phyloP scores from a whole-genome alignment of 2,888 invertebrate species.

The Arenicola marina region DNA sequence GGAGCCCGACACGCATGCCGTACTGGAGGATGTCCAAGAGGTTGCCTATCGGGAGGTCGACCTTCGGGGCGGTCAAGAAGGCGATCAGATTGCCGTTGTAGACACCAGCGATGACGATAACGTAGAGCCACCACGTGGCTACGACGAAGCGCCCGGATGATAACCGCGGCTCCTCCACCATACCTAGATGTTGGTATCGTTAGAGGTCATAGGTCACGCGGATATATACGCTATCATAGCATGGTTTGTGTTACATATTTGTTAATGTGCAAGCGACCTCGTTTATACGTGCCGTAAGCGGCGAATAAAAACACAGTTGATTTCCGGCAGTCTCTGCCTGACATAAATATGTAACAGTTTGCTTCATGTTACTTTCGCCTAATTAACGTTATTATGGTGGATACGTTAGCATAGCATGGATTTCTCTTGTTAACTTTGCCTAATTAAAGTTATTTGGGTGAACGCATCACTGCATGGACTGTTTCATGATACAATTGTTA shows the following conservation, averaged over 20 bases:
- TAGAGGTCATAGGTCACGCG: too few relatives aligned
- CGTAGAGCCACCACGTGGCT: slow-evolving; percentile 91
- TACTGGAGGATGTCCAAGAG: slow-evolving; percentile 52
- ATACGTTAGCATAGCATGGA: too few relatives aligned
- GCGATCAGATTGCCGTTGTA: slow-evolving; percentile 92
- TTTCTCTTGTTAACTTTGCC: too few relatives aligned
- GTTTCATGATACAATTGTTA: too few relatives aligned
- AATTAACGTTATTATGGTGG: not conserved
- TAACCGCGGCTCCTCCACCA: slow-evolving; percentile 81
- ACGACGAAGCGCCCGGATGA: slow-evolving; percentile 85
- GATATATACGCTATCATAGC: too few relatives aligned
- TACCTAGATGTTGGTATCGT: slow-evolving; percentile 74
- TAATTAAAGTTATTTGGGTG: too few relatives aligned
- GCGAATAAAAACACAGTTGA: not conserved
- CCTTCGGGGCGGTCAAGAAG: slow-evolving; percentile 87
- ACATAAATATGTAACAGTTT: not conserved
- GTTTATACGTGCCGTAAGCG: too few relatives aligned
- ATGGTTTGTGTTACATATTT: not conserved
- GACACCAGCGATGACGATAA: slow-evolving; percentile 84
- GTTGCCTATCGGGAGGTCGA: slow-evolving; percentile 72
- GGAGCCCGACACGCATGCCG: slow-evolving; percentile 17
- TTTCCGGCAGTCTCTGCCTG: not conserved
- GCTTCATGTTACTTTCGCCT: not conserved
- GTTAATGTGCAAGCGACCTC: not conserved
- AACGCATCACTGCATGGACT: too few relatives aligned